Conservation (phyloP, 2,113 vertebrate genomes). For the Collichthys lucidus region DNA sequence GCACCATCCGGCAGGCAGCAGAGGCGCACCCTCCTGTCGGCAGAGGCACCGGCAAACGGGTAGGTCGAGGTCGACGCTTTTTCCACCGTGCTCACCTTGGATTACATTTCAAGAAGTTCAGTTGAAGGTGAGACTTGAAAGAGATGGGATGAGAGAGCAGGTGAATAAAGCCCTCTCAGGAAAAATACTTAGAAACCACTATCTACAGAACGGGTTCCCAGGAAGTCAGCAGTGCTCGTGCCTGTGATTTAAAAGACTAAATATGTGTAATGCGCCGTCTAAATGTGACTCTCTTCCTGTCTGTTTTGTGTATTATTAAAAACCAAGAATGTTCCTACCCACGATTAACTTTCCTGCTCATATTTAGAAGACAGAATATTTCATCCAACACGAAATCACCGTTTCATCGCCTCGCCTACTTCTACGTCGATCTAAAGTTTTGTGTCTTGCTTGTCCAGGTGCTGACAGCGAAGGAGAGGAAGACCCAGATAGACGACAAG, state of each 20-base stretch:
- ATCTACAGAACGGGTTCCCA: background rate
- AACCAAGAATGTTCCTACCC: no score
- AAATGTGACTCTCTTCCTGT: no score
- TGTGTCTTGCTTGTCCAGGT: constrained; percentile 81
- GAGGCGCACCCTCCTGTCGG: constrained; percentile 98
- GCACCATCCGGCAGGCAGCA: constrained; percentile 96
- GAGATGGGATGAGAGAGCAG: background rate
- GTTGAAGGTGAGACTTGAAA: background rate
- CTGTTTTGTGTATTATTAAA: no score
- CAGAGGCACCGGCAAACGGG: constrained; percentile 97
- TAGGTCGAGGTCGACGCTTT: constrained; percentile 68
- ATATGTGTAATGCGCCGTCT: no score
- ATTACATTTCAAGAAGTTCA: no score
- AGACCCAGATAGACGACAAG: constrained; percentile 98
- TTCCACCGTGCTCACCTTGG: background rate
- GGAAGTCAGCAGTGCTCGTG: background rate
- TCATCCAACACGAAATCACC: background rate
- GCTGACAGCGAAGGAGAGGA: constrained; percentile 98
- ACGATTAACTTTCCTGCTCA: background rate
- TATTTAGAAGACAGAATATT: background rate
- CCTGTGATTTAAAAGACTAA: background rate
- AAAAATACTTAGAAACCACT: background rate
- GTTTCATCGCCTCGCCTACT: background rate
- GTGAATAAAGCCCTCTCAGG: background rate
- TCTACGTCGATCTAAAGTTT: background rate